Evolutionary conservation across 2,113 vertebrate species (phyloP), one percentile per base, ranked within the genome.

Genomic region (Thunnus thynnus): DNA sequence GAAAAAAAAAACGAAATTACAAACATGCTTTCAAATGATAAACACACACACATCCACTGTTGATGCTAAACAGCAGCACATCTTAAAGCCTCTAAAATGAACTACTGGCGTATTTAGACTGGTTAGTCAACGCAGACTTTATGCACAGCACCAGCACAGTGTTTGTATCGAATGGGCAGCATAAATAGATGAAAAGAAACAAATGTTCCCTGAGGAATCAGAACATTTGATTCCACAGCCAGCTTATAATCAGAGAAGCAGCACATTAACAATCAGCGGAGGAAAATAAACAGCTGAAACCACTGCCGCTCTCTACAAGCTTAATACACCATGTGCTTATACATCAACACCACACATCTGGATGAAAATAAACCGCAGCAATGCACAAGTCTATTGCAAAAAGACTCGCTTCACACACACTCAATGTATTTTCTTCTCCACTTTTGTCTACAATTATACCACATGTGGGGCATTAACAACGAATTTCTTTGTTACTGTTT

Each of bases 211-310:
- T 2, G 71, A 7, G 27, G 62, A n/a, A 8, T 48, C 22, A 14
- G 54, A 44, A 46, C 48, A 46, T 76, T 72, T 71, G 5, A 58
- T 57, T 78, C 13, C 56, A 41, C 47, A 50, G 51, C 14, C 22
- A 12, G 3, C 8, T 48, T 16, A 54, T 36, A 20, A 73, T 68
- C 41, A 36, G 57, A 84, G 60, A 65, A 46, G 13, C 52, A 50
- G 61, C 25, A n/a, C 52, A 70, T 77, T 51, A 56, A 60, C 44
- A 82, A 71, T 36, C 63, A 73, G 55, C 78, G 22, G 47, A 61
- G 48, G 48, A n/a, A 77, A 61, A 76, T 18, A 78, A 78, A 78
- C 78, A 52, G 57, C 17, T 12, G 13, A 44, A 76, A 63, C 57
- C 73, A 18, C 67, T 14, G 64, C 2, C 13, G 27, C 52, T 32